phyloP scores from a whole-genome alignment of 2,888 invertebrate genomes.

The Hoplodrina blanda region DNA sequence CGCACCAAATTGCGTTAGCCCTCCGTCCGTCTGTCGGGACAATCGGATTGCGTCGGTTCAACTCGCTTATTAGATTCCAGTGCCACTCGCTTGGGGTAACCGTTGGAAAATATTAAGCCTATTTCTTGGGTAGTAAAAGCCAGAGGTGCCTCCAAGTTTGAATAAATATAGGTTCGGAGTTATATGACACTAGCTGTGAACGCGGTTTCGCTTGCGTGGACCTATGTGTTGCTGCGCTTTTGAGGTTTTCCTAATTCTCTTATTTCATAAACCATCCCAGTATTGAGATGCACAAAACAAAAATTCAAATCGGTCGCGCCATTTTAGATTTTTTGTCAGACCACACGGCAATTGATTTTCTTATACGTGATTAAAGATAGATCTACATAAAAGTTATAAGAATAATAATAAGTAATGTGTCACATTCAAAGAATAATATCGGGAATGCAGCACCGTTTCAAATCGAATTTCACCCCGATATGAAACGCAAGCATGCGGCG shows the following conservation, averaged over 20 bases:
- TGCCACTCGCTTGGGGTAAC: constrained; percentile 40
- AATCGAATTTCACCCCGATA: constrained; percentile 21
- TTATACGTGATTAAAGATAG: too few relatives aligned
- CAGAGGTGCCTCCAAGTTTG: not conserved
- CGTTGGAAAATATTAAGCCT: constrained; percentile 51
- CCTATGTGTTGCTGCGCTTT: too few relatives aligned
- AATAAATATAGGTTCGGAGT: not conserved
- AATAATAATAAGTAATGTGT: not conserved
- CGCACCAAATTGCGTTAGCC: constrained; percentile 58
- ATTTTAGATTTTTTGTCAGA: too few relatives aligned
- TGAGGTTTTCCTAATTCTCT: too few relatives aligned
- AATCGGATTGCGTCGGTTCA: constrained; percentile 63
- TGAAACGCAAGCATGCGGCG: constrained; percentile 32
- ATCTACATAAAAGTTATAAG: not conserved
- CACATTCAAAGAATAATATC: not conserved
- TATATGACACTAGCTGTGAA: not conserved
- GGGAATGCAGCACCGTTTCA: not conserved
- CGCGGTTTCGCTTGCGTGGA: too few relatives aligned
- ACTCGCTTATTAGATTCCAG: constrained; percentile 62
- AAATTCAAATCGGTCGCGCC: too few relatives aligned
- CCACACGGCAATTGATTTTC: too few relatives aligned
- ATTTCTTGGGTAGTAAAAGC: constrained; percentile 24
- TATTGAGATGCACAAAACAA: too few relatives aligned
- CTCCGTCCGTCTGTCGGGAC: constrained; percentile 62
- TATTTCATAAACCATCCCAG: too few relatives aligned